Conservation (phyloP, 2,797 vertebrate genomes). For the Oryzias dopingdopingensis region DNA sequence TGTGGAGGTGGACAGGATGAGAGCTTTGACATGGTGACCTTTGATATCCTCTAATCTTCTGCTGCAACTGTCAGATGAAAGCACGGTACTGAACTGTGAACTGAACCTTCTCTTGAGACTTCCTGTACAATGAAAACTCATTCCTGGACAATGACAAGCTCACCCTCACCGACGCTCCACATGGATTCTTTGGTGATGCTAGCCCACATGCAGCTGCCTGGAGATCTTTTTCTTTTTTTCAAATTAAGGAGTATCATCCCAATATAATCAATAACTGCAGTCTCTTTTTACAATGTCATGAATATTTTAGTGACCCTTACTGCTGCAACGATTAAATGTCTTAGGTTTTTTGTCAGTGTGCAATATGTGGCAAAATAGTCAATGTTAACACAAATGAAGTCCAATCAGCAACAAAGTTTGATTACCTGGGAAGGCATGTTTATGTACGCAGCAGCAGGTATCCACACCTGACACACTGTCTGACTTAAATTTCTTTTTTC, state of each 20-base stretch:
- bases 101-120: constrained; percentile 45
- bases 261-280: constrained; percentile 46
- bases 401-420: not conserved
- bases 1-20: constrained; percentile 37
- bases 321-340: constrained; percentile 36
- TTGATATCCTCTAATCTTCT: constrained; percentile 63
- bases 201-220: constrained; percentile 36
- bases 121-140: constrained; percentile 34
- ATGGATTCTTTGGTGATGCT: constrained; percentile 9
- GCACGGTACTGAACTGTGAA: constrained; percentile 50
- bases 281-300: constrained; percentile 44
- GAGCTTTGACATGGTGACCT: constrained; percentile 49
- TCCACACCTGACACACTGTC: too few species aligned
- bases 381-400: constrained; percentile 6
- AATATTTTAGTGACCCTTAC: constrained; percentile 47
- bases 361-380: constrained; percentile 1
- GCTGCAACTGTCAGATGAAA: constrained; percentile 71
- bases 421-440: not conserved
- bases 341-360: constrained; percentile 25
- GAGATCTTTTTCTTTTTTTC: constrained; percentile 20
- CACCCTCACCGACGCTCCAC: constrained; percentile 15
- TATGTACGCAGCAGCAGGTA: too few species aligned
- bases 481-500: too few species aligned
- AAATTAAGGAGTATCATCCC: constrained; percentile 29
- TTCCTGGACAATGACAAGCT: constrained; percentile 31